These are phyloP conservation scores for Chaitophorus viminalis DNA, from an alignment of 2,888 invertebrate genomes.

Conservation along the genomic window DNA sequence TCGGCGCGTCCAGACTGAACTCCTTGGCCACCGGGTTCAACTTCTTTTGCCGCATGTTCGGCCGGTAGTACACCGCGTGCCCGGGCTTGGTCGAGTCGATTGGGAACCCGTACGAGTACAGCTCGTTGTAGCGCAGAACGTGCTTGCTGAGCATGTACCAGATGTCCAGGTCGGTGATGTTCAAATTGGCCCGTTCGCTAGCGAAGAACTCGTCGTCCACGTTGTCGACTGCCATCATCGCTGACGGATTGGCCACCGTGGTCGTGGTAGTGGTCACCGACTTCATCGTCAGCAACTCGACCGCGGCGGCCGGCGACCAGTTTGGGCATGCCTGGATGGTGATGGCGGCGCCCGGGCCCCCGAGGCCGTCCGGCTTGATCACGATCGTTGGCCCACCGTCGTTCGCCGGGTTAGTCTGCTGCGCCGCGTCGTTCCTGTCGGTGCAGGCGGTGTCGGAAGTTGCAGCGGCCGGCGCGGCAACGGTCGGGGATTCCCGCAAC, in stretches of 20 bases:
- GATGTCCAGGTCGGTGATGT: constrained; percentile 66
- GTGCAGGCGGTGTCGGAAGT: neutral
- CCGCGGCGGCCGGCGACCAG: constrained; percentile 64
- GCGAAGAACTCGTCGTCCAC: neutral
- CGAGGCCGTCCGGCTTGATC: neutral
- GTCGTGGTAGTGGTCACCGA: neutral
- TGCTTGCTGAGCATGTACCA: constrained; percentile 73
- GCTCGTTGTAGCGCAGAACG: constrained; percentile 73
- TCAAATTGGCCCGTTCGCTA: neutral
- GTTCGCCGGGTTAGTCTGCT: neutral
- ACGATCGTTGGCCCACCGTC: constrained; percentile 5
- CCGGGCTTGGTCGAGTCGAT: constrained; percentile 74
- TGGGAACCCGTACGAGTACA: constrained; percentile 79
- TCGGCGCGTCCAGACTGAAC: neutral
- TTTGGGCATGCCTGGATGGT: constrained; percentile 67
- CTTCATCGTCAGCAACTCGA: too few relatives aligned
- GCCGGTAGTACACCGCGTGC: constrained; percentile 72
- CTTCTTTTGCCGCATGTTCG: constrained; percentile 67
- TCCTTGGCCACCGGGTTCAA: constrained; percentile 42
- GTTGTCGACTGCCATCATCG: neutral
- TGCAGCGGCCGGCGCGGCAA: neutral
- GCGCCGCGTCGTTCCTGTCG: neutral
- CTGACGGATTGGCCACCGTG: neutral
- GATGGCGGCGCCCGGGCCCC: too few relatives aligned
- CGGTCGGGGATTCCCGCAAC: neutral